Conservation (phyloP, 2,797 vertebrate species). For the Chaetophractus vellerosus region DNA sequence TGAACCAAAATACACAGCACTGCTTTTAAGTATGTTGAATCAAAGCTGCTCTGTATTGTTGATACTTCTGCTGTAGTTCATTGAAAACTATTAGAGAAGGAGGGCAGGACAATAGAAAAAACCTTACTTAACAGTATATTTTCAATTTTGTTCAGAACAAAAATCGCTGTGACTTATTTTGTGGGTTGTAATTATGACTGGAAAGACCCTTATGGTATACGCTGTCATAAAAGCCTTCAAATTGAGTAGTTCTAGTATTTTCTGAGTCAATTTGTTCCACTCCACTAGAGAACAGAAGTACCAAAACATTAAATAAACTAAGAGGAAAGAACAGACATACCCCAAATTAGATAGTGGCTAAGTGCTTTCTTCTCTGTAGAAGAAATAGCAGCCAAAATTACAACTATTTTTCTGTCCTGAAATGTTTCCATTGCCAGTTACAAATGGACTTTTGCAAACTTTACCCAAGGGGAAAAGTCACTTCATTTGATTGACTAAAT, state of each 20-base stretch:
- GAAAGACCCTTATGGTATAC: not conserved
- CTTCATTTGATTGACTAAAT: slow-evolving; percentile 48
- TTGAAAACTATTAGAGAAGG: not conserved
- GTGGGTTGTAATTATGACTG: slow-evolving; percentile 27
- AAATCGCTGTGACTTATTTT: slow-evolving; percentile 31
- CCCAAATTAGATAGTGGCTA: slow-evolving; percentile 11
- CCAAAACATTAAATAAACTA: slow-evolving; percentile 25
- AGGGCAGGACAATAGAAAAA: not conserved
- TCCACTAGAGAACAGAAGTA: slow-evolving; percentile 26
- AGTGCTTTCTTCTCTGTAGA: slow-evolving; percentile 29
- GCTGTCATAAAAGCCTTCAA: slow-evolving; percentile 48
- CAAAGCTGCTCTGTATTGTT: not conserved
- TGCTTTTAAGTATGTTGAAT: not conserved
- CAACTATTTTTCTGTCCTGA: not conserved
- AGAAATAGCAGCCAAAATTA: slow-evolving; percentile 21
- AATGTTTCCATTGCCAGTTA: slow-evolving; percentile 18
- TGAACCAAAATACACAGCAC: not conserved
- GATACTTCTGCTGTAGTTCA: not conserved
- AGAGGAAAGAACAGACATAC: slow-evolving; percentile 22
- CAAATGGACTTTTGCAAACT: slow-evolving; percentile 6
- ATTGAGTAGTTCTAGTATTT: not conserved
- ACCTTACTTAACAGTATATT: not conserved
- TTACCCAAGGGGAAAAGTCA: slow-evolving; percentile 67
- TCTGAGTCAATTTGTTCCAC: not conserved
- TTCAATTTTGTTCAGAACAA: slow-evolving; percentile 59